These are phyloP conservation scores for Odontomyia ornata DNA, from an alignment of 2,888 invertebrate genomes.

Conservation along the genomic window DNA sequence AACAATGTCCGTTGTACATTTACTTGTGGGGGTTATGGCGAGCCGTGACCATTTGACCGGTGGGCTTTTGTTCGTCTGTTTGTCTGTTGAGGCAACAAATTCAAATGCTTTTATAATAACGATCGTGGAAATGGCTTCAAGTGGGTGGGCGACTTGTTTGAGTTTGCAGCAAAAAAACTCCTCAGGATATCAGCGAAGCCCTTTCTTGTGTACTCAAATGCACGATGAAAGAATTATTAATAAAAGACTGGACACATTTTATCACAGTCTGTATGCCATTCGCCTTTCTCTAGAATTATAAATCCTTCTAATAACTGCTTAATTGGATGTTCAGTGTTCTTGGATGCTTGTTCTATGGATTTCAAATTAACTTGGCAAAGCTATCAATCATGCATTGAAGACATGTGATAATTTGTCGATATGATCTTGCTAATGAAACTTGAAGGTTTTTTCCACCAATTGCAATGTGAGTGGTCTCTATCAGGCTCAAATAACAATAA, in stretches of 20 bases:
- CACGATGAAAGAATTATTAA: too few relatives aligned
- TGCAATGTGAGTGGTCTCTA: background rate
- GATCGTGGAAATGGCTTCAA: background rate
- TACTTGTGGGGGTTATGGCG: background rate
- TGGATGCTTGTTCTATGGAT: conserved; percentile 6
- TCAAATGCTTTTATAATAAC: background rate
- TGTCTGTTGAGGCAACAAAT: background rate
- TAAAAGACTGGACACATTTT: too few relatives aligned
- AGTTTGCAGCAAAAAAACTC: background rate
- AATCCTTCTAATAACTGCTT: conserved; percentile 20
- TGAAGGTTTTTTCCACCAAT: background rate
- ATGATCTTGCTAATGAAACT: conserved; percentile 32
- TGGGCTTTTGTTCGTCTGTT: background rate
- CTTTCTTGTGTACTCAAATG: too few relatives aligned
- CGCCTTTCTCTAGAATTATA: background rate
- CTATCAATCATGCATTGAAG: conserved; percentile 19
- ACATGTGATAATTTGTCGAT: conserved; percentile 21
- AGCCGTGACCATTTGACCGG: conserved; percentile 16
- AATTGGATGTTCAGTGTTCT: conserved; percentile 22
- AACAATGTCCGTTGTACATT: background rate
- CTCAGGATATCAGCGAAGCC: background rate
- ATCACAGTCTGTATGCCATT: background rate
- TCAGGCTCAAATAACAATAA: too few relatives aligned
- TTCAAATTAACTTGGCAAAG: background rate
- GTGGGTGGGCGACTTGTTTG: background rate